phyloP scores from a whole-genome alignment of 2,888 invertebrate species.

The Abrostola tripartita region DNA sequence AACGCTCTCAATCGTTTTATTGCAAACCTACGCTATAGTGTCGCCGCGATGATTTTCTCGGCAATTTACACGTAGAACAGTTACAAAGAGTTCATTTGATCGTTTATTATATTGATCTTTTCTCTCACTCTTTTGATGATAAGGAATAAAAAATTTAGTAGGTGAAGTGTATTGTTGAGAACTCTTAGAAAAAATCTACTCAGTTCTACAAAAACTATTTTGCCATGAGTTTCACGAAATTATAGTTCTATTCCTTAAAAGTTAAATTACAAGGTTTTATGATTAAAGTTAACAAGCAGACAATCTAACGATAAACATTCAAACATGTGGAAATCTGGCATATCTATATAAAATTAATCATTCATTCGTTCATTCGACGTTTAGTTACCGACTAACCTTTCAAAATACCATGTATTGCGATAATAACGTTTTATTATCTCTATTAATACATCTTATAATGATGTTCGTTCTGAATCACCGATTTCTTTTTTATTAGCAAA shows the following conservation, averaged over 20 bases:
- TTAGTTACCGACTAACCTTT: constrained; percentile 34
- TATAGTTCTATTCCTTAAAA: no score
- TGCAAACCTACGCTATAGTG: constrained; percentile 1
- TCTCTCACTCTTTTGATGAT: no score
- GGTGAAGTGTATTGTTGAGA: no score
- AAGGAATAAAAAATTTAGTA: no score
- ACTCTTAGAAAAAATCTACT: no score
- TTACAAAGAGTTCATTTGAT: no score
- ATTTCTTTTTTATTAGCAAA: constrained; percentile 55
- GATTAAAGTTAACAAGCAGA: no score
- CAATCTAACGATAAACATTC: neutral
- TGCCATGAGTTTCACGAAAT: no score
- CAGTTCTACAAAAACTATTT: no score
- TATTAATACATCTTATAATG: constrained; percentile 42
- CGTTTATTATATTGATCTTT: no score
- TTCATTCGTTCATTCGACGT: constrained; percentile 36
- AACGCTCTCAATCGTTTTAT: constrained; percentile 58
- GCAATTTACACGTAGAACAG: neutral
- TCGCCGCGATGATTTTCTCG: neutral
- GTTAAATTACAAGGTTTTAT: no score
- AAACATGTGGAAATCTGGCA: constrained; percentile 17
- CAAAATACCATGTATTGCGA: constrained; percentile 18
- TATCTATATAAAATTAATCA: neutral
- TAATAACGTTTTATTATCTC: constrained; percentile 39
- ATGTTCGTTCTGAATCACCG: constrained; percentile 33